Percentiles rank a stretch among this genome's conserved stretches.
Evolutionary conservation across 2,113 vertebrate species (phyloP).

Genomic region (Acrocephalus kingi): DNA sequence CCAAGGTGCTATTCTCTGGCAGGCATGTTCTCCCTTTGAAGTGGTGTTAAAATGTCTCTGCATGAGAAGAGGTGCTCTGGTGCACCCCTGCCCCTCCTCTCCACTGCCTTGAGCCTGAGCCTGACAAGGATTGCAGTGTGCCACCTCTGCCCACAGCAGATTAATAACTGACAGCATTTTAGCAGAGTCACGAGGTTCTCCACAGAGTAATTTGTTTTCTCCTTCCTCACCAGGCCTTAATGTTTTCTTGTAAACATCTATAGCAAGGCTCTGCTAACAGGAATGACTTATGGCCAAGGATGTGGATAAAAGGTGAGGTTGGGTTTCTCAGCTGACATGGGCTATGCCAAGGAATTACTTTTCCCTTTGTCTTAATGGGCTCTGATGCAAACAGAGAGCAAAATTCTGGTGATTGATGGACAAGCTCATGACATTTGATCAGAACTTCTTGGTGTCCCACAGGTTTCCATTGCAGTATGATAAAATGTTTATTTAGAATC

Average conservation of each 20-base stretch:
- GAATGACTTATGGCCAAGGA: conserved; percentile 54
- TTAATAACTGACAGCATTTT: conserved; percentile 70
- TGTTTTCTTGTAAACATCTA: conserved; percentile 66
- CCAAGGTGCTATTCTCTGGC: conserved; percentile 46
- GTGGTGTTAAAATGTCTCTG: conserved; percentile 61
- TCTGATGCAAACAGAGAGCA: not conserved
- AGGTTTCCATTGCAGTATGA: not conserved
- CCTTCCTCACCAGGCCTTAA: conserved; percentile 56
- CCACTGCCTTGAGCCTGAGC: not conserved
- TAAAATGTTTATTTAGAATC: not conserved
- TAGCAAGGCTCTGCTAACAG: conserved; percentile 39
- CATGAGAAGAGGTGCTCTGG: conserved; percentile 52
- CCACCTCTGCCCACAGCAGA: conserved; percentile 68
- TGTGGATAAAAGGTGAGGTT: not conserved
- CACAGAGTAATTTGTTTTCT: conserved; percentile 71
- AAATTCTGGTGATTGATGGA: not conserved
- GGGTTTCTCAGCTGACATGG: not conserved
- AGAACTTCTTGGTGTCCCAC: not conserved
- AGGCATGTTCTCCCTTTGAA: conserved; percentile 54
- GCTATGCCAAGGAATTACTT: not conserved
- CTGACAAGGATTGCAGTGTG: conserved; percentile 53
- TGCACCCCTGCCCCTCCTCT: conserved; percentile 39
- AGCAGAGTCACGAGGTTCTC: conserved; percentile 65
- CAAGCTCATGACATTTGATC: not conserved
- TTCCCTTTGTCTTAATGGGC: not conserved